Conservation (phyloP, 1,140 invertebrate genomes). For the Heliconius congener region DNA sequence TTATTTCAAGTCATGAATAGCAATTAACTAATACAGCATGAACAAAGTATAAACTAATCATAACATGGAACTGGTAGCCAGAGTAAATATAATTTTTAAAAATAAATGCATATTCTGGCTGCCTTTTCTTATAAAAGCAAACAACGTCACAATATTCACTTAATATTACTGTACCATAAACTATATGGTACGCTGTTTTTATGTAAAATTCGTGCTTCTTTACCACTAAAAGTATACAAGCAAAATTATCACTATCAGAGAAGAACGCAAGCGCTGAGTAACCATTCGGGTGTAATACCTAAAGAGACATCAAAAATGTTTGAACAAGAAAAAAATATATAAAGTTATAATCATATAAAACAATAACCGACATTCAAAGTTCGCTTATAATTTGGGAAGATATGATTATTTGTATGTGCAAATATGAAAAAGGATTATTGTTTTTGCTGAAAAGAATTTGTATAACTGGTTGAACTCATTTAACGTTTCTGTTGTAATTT, state of each 20-base stretch:
- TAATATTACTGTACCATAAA: not conserved
- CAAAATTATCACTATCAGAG: conserved; percentile 18
- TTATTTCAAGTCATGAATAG: conserved; percentile 27
- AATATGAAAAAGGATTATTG: not conserved
- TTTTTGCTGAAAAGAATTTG: not conserved
- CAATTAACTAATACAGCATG: conserved; percentile 10
- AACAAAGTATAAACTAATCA: conserved; percentile 29
- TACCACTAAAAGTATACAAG: conserved; percentile 18
- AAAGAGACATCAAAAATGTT: not conserved
- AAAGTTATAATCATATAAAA: not conserved
- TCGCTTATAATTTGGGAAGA: not conserved
- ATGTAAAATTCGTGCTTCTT: conserved; percentile 24
- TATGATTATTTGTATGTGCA: not conserved
- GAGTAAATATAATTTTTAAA: conserved; percentile 6
- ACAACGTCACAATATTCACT: conserved; percentile 5
- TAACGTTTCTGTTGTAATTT: not conserved
- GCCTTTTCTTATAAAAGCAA: conserved; percentile 18
- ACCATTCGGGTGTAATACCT: not conserved
- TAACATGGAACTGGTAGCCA: conserved; percentile 13
- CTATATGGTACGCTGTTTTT: not conserved
- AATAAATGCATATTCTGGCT: conserved; percentile 23
- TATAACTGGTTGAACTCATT: not conserved
- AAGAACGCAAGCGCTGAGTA: conserved; percentile 8
- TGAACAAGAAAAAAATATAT: not conserved
- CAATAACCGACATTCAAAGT: not conserved